phyloP scores from a whole-genome alignment of 2,797 vertebrate species.

The Cygnus olor region DNA sequence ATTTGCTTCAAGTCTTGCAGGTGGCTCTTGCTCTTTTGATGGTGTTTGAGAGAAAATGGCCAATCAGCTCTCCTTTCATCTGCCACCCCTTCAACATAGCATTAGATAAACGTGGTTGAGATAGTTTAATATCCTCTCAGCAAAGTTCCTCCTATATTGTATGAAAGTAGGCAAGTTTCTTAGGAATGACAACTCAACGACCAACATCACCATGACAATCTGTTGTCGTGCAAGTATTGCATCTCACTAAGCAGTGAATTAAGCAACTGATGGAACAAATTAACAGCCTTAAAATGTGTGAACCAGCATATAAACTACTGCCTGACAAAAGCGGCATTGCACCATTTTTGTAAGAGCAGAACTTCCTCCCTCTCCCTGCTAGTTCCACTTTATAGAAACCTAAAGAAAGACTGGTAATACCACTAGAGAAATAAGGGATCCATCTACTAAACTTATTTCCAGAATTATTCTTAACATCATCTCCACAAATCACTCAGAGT shows the following conservation, averaged over 20 bases:
- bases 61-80: not conserved
- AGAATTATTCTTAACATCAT: not conserved
- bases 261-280: not conserved
- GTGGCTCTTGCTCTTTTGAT: not conserved
- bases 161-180: not conserved
- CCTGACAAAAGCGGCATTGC: not conserved
- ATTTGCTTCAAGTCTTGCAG: not conserved
- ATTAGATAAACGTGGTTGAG: not conserved
- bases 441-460: not conserved
- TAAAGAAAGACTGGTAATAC: not conserved
- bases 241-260: not conserved
- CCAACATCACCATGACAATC: not conserved
- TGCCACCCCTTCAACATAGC: not conserved
- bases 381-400: not conserved
- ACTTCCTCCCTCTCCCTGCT: not conserved
- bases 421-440: not conserved
- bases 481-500: not conserved
- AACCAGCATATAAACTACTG: not conserved
- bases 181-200: not conserved
- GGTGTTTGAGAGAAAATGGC: not conserved
- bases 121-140: not conserved
- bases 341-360: not conserved
- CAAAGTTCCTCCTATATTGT: not conserved
- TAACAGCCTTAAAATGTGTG: not conserved
- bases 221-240: not conserved